Conservation (phyloP, 2,113 vertebrate genomes). For the Marmota flaviventris region DNA sequence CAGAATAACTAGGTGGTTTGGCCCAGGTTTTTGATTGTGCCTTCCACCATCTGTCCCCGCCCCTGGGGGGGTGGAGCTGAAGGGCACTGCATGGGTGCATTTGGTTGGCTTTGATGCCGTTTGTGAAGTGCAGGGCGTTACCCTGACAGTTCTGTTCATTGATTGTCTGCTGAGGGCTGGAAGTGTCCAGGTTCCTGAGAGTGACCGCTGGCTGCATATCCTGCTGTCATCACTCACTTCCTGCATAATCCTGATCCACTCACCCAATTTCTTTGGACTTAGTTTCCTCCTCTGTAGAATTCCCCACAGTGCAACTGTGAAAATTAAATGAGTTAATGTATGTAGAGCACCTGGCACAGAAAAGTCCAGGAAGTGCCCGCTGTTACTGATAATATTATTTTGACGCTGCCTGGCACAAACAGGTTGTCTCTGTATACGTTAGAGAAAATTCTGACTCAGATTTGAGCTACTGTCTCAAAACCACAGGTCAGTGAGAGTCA, state of each 20-base stretch:
- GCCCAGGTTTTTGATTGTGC: accelerated
- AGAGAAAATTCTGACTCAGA: background rate
- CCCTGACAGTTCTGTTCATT: too few relatives aligned
- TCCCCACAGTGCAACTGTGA: too few relatives aligned
- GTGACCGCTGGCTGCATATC: background rate
- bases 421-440: background rate
- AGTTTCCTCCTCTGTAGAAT: background rate
- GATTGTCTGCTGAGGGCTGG: accelerated
- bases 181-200: background rate
- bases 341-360: background rate
- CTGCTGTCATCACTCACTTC: background rate
- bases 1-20: background rate
- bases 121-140: background rate
- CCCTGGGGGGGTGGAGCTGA: background rate
- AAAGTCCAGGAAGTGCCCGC: background rate
- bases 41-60: accelerated
- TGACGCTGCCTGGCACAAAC: background rate
- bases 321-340: background rate
- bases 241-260: background rate
- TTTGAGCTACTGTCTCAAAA: background rate
- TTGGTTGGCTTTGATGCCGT: background rate
- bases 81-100: background rate
- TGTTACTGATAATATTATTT: background rate
- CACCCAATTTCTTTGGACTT: background rate
- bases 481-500: background rate